phyloP scores from a whole-genome alignment of 2,888 invertebrate species.

The Sinohyriopsis cumingii region DNA sequence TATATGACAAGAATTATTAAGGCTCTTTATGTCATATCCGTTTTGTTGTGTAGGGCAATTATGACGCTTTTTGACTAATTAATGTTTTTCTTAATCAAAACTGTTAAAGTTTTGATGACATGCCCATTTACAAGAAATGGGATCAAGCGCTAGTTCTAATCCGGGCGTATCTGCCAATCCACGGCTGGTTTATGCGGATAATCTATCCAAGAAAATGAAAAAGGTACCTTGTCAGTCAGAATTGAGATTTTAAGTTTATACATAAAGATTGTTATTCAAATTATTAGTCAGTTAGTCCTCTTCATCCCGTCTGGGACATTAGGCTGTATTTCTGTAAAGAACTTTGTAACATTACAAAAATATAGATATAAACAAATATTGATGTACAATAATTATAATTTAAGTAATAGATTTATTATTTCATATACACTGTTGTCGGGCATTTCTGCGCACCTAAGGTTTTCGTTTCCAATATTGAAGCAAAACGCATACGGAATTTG shows the following conservation, averaged over 20 bases:
- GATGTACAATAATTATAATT: too few relatives aligned
- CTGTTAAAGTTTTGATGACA: neutral
- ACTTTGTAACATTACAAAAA: too few relatives aligned
- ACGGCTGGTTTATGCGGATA: constrained; percentile 44
- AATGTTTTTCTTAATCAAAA: neutral
- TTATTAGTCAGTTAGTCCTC: neutral
- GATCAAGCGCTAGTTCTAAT: constrained; percentile 43
- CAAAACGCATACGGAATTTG: too few relatives aligned
- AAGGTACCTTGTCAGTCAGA: constrained; percentile 24
- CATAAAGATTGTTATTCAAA: neutral
- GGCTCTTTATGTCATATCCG: constrained; percentile 16
- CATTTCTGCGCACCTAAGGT: too few relatives aligned
- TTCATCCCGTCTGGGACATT: too few relatives aligned
- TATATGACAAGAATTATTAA: neutral
- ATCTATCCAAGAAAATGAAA: constrained; percentile 45
- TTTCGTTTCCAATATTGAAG: too few relatives aligned
- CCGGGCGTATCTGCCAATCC: constrained; percentile 57
- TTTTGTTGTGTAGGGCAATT: constrained; percentile 37
- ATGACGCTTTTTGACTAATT: constrained; percentile 28
- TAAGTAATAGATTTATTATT: too few relatives aligned
- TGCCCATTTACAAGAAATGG: constrained; percentile 35
- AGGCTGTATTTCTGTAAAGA: neutral
- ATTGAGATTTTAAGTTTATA: neutral
- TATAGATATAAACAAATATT: too few relatives aligned
- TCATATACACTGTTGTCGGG: too few relatives aligned